Conservation (phyloP, 1,140 invertebrate species). For the Maconellicoccus hirsutus region DNA sequence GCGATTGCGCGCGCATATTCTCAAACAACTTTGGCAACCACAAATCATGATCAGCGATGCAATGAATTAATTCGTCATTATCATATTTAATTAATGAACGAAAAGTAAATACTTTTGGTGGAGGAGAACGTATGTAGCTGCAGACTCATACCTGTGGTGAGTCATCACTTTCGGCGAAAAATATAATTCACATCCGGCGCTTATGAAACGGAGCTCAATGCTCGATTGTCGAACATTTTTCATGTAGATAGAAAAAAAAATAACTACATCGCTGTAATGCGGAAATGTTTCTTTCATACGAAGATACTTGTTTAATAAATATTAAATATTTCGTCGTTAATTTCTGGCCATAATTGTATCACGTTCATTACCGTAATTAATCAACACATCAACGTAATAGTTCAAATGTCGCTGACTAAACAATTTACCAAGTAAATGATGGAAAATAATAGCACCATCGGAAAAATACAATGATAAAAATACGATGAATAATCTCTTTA, state of each 20-base stretch:
- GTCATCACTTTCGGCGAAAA: background rate
- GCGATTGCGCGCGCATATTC: background rate
- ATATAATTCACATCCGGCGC: background rate
- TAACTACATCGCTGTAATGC: too few relatives aligned
- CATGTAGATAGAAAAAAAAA: too few relatives aligned
- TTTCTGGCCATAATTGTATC: too few relatives aligned
- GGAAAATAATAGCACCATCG: background rate
- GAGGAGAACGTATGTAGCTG: background rate
- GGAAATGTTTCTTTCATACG: too few relatives aligned
- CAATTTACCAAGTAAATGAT: background rate
- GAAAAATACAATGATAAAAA: background rate
- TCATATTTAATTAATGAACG: conserved; percentile 3
- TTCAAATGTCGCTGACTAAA: background rate
- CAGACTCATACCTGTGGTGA: background rate
- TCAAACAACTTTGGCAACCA: background rate
- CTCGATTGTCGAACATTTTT: too few relatives aligned
- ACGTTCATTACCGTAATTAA: too few relatives aligned
- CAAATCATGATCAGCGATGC: conserved; percentile 7
- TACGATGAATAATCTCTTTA: background rate
- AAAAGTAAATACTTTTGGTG: background rate
- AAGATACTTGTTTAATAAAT: too few relatives aligned
- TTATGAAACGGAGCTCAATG: too few relatives aligned
- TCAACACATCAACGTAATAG: too few relatives aligned
- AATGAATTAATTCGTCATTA: conserved; percentile 1
- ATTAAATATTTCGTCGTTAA: too few relatives aligned